A percentile compares a stretch with the other conserved stretches of the same genome.
These are phyloP conservation scores for silkworm (Bombyx mori) DNA, from an alignment of 1,140 invertebrate species.

Conservation along the genomic window ASM3026992v2 NC_085122.1:4624501-4625000, in stretches of 20 bases:
- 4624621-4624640: conserved; percentile 73
- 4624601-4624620: conserved; percentile 77
- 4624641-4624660: conserved; percentile 73
- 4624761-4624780: conserved; percentile 71
- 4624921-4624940: conserved; percentile 65
- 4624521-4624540: conserved; percentile 64
- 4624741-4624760: conserved; percentile 72
- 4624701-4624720: conserved; percentile 53
- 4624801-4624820: conserved; percentile 72
- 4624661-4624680: conserved; percentile 76
- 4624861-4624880: conserved; percentile 73
- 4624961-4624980: conserved; percentile 36
- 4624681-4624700: conserved; percentile 67
- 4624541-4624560: conserved; percentile 60
- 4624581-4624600: conserved; percentile 73
- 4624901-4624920: conserved; percentile 66
- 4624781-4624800: conserved; percentile 70
- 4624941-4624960: conserved; percentile 21
- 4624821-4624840: conserved; percentile 77
- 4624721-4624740: conserved; percentile 70
- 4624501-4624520: conserved; percentile 57
- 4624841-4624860: conserved; percentile 71
- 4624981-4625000: conserved; percentile 60
- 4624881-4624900: conserved; percentile 78
- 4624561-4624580: conserved; percentile 62